Evolutionary conservation across 2,888 invertebrate species (phyloP).

Genomic region (Sinelater perroti): DNA sequence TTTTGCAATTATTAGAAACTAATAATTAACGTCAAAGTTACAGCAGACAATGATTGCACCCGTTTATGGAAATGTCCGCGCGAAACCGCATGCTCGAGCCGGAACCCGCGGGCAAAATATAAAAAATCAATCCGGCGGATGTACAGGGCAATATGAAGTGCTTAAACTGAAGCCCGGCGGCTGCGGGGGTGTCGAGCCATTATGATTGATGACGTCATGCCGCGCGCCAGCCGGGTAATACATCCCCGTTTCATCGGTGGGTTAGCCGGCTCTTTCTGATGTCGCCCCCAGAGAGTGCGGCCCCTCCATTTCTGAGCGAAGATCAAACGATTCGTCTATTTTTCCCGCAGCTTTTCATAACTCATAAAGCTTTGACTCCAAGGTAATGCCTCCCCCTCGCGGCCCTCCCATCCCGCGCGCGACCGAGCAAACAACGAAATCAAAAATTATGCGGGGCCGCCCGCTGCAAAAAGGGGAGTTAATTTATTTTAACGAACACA

Average conservation of each 20-base stretch:
- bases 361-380: constrained; percentile 35
- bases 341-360: constrained; percentile 36
- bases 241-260: constrained; percentile 45
- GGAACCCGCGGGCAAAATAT: no score
- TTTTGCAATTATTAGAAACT: no score
- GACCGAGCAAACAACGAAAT: no score
- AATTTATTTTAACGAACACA: no score
- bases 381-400: constrained; percentile 15
- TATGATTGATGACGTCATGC: constrained; percentile 46
- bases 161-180: constrained; percentile 21
- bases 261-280: constrained; percentile 43
- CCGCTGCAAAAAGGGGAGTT: no score
- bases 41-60: no score
- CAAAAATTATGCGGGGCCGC: no score
- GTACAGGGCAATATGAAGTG: constrained; percentile 17
- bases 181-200: constrained; percentile 34
- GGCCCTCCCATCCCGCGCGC: neutral
- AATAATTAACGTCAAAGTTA: no score
- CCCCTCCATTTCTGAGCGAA: constrained; percentile 31
- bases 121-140: constrained; percentile 1
- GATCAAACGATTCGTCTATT: constrained; percentile 40
- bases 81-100: no score
- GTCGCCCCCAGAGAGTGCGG: constrained; percentile 39
- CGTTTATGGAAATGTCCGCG: no score
- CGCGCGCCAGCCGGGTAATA: constrained; percentile 42